phyloP scores from a whole-genome alignment of 1,140 invertebrate species.

The Scylla paramamosain region DNA sequence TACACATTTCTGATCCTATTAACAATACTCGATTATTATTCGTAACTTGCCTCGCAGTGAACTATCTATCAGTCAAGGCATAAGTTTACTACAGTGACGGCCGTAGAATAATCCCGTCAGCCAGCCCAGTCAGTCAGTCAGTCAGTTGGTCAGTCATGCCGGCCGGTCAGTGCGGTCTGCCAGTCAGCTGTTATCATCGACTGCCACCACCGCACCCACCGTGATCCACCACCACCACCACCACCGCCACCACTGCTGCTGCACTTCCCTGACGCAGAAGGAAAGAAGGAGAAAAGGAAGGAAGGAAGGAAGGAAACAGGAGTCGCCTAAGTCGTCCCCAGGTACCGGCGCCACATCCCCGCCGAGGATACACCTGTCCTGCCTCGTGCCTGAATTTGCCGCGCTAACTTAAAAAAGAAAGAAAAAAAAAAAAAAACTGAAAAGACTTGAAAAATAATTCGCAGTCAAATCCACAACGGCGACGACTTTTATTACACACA shows the following conservation, averaged over 20 bases:
- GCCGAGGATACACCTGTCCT: too few relatives aligned
- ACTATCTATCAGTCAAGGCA: too few relatives aligned
- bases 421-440: too few relatives aligned
- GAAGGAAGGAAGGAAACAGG: not conserved
- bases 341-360: too few relatives aligned
- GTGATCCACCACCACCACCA: not conserved
- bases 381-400: not conserved
- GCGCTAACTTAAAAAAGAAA: not conserved
- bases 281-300: not conserved
- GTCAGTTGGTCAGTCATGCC: not conserved
- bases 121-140: not conserved
- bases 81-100: too few relatives aligned
- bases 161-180: not conserved
- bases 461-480: too few relatives aligned
- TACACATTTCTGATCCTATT: too few relatives aligned
- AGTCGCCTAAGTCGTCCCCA: not conserved
- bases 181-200: not conserved
- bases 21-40: too few relatives aligned
- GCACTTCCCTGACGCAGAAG: not conserved
- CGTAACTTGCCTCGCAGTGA: too few relatives aligned
- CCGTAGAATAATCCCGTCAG: too few relatives aligned
- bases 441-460: too few relatives aligned
- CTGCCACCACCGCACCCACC: not conserved
- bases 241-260: not conserved
- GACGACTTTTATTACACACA: not conserved